Conservation (phyloP, 1,140 invertebrate species). For the Drosophila kurseongensis region DNA sequence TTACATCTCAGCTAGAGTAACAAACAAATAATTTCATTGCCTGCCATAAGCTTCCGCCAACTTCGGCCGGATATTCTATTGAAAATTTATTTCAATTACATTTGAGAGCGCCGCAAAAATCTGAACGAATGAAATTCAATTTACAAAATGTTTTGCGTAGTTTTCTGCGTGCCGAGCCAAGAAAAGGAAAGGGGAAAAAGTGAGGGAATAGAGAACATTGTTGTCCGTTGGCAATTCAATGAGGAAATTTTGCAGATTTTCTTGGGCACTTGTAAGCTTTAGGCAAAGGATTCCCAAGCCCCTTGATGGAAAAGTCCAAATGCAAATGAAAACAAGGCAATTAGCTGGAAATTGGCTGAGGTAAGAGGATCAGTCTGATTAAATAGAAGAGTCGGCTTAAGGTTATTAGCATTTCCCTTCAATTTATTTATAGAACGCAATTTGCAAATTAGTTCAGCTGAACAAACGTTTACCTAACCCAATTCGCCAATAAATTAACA, state of each 20-base stretch:
- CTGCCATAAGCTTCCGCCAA: slow-evolving; percentile 71
- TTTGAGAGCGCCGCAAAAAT: slow-evolving; percentile 52
- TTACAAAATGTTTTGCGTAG: slow-evolving; percentile 81
- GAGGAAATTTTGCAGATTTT: slow-evolving; percentile 55
- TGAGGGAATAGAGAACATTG: slow-evolving; percentile 11
- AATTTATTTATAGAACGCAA: slow-evolving; percentile 17
- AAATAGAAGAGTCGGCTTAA: slow-evolving; percentile 9
- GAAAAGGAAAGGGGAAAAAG: not conserved
- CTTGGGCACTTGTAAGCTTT: not conserved
- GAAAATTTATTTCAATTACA: slow-evolving; percentile 82
- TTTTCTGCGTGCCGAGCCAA: slow-evolving; percentile 34
- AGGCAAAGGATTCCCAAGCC: not conserved
- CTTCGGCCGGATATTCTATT: slow-evolving; percentile 74
- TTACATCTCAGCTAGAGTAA: slow-evolving; percentile 31
- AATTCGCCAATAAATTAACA: slow-evolving; percentile 55
- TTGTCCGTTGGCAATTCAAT: slow-evolving; percentile 69
- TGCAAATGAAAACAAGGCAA: slow-evolving; percentile 27
- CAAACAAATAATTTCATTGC: slow-evolving; percentile 58
- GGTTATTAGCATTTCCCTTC: slow-evolving; percentile 34
- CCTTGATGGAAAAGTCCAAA: not conserved
- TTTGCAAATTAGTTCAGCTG: slow-evolving; percentile 74
- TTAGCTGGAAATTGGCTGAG: slow-evolving; percentile 24
- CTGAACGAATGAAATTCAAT: slow-evolving; percentile 71
- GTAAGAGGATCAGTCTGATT: slow-evolving; percentile 18
- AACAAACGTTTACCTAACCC: slow-evolving; percentile 42